Conservation (phyloP, 2,797 vertebrate species). For the Typhlichthys subterraneus region DNA sequence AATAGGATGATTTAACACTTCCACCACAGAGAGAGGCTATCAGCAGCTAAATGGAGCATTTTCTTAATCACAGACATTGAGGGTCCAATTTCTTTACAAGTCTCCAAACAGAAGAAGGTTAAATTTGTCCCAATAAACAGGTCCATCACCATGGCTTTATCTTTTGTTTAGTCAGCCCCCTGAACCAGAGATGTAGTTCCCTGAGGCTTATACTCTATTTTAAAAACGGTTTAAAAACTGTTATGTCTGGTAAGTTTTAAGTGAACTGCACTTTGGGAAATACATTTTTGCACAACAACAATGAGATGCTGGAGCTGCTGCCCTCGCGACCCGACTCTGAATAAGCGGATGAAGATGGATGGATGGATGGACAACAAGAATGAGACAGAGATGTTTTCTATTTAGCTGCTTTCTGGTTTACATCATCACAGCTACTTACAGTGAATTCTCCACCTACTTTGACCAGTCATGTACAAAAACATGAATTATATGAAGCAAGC, state of each 20-base stretch:
- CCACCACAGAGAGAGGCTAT: conserved; percentile 61
- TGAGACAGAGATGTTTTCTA: not conserved
- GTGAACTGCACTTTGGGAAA: not conserved
- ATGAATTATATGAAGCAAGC: not conserved
- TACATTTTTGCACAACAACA: not conserved
- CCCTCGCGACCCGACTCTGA: too few species aligned
- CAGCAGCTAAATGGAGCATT: conserved; percentile 64
- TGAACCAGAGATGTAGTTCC: conserved; percentile 26
- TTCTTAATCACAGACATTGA: conserved; percentile 69
- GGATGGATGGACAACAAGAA: not conserved
- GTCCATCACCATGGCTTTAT: conserved; percentile 52
- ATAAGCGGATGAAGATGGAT: too few species aligned
- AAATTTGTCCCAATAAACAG: conserved; percentile 60
- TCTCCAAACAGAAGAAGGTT: conserved; percentile 51
- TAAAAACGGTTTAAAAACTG: not conserved
- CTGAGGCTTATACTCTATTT: conserved; percentile 13
- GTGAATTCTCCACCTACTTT: not conserved
- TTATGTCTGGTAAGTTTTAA: not conserved
- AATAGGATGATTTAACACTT: conserved; percentile 70
- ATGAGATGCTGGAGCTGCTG: too few species aligned
- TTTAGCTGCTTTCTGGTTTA: not conserved
- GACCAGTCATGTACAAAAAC: not conserved
- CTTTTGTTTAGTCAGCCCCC: conserved; percentile 38
- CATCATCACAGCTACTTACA: not conserved
- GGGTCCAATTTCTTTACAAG: conserved; percentile 59